phyloP scores from a whole-genome alignment of 2,797 vertebrate genomes.

The Chloroceryle amazona region DNA sequence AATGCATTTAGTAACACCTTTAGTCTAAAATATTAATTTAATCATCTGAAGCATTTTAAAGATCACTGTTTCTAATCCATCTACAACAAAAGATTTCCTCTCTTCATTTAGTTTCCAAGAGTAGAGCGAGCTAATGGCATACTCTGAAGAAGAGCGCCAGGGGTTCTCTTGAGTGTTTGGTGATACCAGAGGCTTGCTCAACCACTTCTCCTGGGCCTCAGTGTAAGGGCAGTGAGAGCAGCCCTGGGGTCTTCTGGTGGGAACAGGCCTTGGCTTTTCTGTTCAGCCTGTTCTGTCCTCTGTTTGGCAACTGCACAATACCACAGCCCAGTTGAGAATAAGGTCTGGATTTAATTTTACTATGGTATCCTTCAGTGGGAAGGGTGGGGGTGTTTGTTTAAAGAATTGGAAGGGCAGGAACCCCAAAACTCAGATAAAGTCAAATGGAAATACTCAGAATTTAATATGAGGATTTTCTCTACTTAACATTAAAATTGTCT shows the following conservation, averaged over 20 bases:
- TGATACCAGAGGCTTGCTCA: no score
- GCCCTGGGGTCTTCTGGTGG: not conserved
- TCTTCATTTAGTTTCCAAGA: not conserved
- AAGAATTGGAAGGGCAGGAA: not conserved
- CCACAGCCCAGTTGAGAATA: not conserved
- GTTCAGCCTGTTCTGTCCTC: not conserved
- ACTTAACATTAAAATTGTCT: not conserved
- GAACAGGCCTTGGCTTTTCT: not conserved
- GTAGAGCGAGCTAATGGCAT: not conserved
- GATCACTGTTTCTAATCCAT: not conserved
- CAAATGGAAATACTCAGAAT: not conserved
- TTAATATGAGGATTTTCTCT: not conserved
- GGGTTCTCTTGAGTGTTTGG: not conserved
- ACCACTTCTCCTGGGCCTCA: rapidly evolving
- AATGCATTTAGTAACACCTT: not conserved
- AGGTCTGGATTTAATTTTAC: not conserved
- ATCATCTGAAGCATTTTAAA: not conserved
- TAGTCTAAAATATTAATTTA: not conserved
- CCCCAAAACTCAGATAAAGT: not conserved
- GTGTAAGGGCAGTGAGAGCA: rapidly evolving
- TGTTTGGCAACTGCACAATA: rapidly evolving
- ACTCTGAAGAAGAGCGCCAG: not conserved
- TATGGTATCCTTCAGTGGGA: rapidly evolving
- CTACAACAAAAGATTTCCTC: not conserved
- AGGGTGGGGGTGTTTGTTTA: not conserved